These are phyloP conservation scores for Mythimna lalbum DNA, from an alignment of 2,888 invertebrate genomes.

Conservation along the genomic window DNA sequence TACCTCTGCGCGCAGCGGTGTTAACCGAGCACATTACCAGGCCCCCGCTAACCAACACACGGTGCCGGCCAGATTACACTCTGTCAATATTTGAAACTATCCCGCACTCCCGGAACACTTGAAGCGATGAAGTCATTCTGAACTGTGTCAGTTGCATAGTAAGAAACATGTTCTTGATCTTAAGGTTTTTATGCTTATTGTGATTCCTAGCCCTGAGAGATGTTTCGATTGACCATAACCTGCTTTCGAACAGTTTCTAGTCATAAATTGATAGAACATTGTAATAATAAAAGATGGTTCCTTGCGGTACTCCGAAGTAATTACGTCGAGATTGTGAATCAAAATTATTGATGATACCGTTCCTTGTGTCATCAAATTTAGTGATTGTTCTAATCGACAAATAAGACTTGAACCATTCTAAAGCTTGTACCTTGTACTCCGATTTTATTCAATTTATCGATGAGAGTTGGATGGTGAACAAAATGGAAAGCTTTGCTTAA, in stretches of 20 bases:
- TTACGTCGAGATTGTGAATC: too few relatives aligned
- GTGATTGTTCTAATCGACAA: too few relatives aligned
- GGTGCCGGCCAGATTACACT: constrained; percentile 85
- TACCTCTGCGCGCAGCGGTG: constrained; percentile 68
- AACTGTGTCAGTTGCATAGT: constrained; percentile 23
- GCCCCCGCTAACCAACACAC: constrained; percentile 81
- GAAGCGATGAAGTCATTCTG: constrained; percentile 54
- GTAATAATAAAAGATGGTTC: too few relatives aligned
- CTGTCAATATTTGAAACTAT: constrained; percentile 86
- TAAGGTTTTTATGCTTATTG: neutral
- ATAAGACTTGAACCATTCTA: too few relatives aligned
- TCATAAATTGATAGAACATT: neutral
- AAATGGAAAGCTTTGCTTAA: too few relatives aligned
- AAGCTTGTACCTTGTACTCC: too few relatives aligned
- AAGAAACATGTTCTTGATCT: neutral
- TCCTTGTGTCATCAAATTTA: too few relatives aligned
- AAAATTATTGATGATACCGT: too few relatives aligned
- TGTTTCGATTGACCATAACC: neutral
- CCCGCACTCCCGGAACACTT: constrained; percentile 58
- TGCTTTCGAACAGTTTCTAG: neutral
- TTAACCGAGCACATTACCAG: constrained; percentile 86
- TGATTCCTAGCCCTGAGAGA: neutral
- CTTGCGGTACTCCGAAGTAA: too few relatives aligned
- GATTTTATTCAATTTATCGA: too few relatives aligned
- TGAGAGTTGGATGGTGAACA: too few relatives aligned